Evolutionary conservation across 2,888 invertebrate species (phyloP).

Genomic region (Meteorus colon): DNA sequence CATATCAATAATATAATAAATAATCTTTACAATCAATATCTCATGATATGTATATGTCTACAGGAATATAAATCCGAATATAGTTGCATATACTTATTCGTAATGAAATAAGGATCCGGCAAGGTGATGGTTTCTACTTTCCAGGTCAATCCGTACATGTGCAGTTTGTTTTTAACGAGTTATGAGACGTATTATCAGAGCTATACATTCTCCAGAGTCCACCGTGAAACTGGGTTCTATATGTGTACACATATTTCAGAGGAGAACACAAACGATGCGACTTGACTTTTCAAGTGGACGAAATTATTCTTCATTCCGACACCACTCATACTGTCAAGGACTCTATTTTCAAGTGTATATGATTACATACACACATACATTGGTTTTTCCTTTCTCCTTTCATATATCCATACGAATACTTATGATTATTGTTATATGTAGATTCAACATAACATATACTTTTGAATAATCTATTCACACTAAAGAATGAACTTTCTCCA

Average conservation of each 20-base stretch:
- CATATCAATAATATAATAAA: background rate
- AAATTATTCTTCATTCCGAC: background rate
- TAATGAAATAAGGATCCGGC: conserved; percentile 21
- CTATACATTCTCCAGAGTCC: conserved; percentile 24
- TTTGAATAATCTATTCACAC: conserved; percentile 25
- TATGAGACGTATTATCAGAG: conserved; percentile 10
- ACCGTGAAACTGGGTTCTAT: conserved; percentile 55
- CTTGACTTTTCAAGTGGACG: conserved; percentile 2
- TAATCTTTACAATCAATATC: too few relatives aligned
- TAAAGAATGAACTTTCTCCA: conserved; percentile 37
- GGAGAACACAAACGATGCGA: background rate
- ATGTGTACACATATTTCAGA: background rate
- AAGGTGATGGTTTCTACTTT: conserved; percentile 54
- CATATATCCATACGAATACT: background rate
- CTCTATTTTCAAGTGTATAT: background rate
- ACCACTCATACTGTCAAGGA: background rate
- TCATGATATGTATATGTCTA: background rate
- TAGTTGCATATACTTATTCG: too few relatives aligned
- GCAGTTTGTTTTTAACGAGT: conserved; percentile 39
- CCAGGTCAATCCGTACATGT: conserved; percentile 56
- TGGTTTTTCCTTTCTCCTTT: background rate
- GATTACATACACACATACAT: background rate
- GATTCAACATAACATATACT: conserved; percentile 15
- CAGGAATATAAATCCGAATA: too few relatives aligned
- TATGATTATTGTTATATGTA: conserved; percentile 17